Base-by-base conservation (phyloP, 2,113 vertebrate genomes). In the Ibidorhyncha struthersii region DNA sequence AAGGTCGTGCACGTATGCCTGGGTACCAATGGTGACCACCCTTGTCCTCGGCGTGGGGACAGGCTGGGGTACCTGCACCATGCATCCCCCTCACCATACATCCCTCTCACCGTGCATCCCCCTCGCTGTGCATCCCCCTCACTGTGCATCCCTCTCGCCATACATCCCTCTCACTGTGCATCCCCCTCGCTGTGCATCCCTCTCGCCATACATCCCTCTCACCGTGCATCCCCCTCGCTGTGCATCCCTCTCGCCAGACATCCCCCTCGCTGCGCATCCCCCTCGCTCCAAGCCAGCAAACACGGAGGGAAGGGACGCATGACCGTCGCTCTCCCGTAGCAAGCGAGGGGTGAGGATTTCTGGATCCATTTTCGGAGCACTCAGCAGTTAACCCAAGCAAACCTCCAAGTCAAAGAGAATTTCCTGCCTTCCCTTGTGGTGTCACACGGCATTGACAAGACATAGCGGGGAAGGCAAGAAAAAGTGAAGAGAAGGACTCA, bases 251-350 rank as follows among this genome's bases (percentile, higher is more conserved):
- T 27, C 14, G 14, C 50, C 25, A 8, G 5, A 5, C 50, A 52
- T 52, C 47, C 47, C 47, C 47, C 47, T 22, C 21, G 4, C 52
- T 22, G 21, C 5, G 21, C 47, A 22, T 49, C 47, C 47, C 45
- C 47, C 9, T 22, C 47, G 3, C 82, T 52, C 55, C 69, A 47
- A 59, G 36, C 40, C 29, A 56, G 52, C 41, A 26, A 25, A 18
- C 3, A 1, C 0, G 1, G 30, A 71, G 36, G 50, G 26, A 20
- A 23, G 70, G 56, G 62, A 2, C 6, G 12, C n/a, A 9, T 0
- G 1, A 23, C 3, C 4, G 1, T 15, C 0, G 0, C 13, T 43
- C 11, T 71, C 77, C 70, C 0, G 0, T 69, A 55, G 61, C 38
- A 43, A 63, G 38, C 0, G 0, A 73, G 26, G 78, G 47, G 16